phyloP scores from a whole-genome alignment of 2,113 vertebrate genomes.

The Podarcis raffonei region DNA sequence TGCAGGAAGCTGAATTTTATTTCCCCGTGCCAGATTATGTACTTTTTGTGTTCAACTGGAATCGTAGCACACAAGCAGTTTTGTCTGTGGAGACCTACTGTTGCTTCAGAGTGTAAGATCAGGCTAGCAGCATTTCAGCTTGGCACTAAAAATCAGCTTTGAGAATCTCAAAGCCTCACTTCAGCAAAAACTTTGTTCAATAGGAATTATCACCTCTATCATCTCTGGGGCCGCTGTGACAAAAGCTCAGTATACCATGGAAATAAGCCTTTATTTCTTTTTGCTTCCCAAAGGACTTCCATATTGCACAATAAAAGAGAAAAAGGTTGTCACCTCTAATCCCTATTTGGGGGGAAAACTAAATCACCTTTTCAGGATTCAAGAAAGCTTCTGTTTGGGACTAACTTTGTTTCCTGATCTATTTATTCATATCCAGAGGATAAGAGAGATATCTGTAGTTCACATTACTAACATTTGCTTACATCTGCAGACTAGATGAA shows the following conservation, averaged over 20 bases:
- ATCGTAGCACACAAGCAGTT: too few relatives aligned
- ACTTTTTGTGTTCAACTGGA: background rate
- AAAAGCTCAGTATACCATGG: background rate
- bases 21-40: background rate
- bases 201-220: background rate
- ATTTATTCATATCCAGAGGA: background rate
- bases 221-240: background rate
- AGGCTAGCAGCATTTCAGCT: background rate
- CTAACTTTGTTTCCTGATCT: slow-evolving; percentile 6
- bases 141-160: background rate
- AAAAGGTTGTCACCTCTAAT: background rate
- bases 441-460: background rate
- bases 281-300: background rate
- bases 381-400: slow-evolving; percentile 12
- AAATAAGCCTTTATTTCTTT: slow-evolving; percentile 16
- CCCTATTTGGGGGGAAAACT: background rate
- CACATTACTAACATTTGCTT: slow-evolving; percentile 15
- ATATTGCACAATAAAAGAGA: slow-evolving; percentile 11
- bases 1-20: background rate
- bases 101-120: background rate
- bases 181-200: background rate
- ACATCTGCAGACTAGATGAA: background rate
- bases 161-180: background rate
- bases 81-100: background rate
- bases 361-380: background rate